These are phyloP conservation scores for Eucera pruinosa DNA, from an alignment of 2,888 invertebrate genomes.

Conservation along the genomic window DNA sequence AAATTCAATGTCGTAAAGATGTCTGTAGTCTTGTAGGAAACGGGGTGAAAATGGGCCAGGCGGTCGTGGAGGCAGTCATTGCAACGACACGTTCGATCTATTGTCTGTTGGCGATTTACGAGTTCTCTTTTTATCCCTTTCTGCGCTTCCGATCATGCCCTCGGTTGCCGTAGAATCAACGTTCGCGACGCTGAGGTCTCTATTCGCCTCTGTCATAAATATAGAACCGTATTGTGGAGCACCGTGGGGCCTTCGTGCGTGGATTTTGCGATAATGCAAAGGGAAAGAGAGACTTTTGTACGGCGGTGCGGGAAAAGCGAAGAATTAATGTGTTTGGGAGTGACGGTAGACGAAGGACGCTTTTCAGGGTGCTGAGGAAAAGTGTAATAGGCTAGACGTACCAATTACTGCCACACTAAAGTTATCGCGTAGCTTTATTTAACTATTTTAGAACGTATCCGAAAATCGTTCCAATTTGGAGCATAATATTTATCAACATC, in stretches of 20 bases:
- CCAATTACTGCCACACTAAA: too few species aligned
- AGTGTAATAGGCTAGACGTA: too few species aligned
- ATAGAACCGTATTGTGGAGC: constrained; percentile 32
- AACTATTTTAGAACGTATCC: too few species aligned
- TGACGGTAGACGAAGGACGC: background rate
- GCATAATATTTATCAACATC: too few species aligned
- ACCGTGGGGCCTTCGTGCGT: constrained; percentile 9
- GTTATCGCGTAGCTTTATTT: background rate
- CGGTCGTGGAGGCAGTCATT: constrained; percentile 33
- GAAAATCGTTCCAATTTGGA: too few species aligned
- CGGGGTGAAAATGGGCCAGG: constrained; percentile 82
- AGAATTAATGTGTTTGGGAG: constrained; percentile 20
- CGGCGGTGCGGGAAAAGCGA: background rate
- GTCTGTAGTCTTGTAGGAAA: constrained; percentile 82
- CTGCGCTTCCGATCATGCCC: constrained; percentile 49
- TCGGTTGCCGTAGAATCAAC: constrained; percentile 28
- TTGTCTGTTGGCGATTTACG: constrained; percentile 67
- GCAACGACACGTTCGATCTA: constrained; percentile 61
- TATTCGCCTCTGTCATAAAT: constrained; percentile 58
- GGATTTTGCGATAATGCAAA: constrained; percentile 19
- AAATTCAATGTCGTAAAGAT: constrained; percentile 82
- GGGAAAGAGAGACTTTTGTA: constrained; percentile 11
- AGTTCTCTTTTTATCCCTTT: constrained; percentile 28
- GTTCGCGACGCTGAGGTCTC: constrained; percentile 56
- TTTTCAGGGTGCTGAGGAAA: background rate